These are phyloP conservation scores for Agriopis aurantiaria DNA, from an alignment of 2,888 invertebrate species.

Conservation along the genomic window DNA sequence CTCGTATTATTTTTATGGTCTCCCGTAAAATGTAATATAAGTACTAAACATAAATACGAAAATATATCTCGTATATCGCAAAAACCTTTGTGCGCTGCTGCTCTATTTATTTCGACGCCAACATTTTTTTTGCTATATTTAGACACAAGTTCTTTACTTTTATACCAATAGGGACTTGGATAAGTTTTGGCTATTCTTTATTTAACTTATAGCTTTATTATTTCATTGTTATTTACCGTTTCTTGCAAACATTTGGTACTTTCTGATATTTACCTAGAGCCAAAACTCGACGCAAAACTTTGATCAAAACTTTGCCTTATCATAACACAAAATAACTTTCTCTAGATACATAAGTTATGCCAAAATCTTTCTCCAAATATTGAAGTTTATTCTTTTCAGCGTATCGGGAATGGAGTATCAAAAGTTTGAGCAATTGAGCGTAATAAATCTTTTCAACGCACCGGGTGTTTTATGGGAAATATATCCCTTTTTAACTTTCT, in stretches of 20 bases:
- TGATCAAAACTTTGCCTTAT: conserved; percentile 5
- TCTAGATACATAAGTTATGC: conserved; percentile 2
- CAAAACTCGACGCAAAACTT: background rate
- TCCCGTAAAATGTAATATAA: conserved; percentile 39
- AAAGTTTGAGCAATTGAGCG: conserved; percentile 32
- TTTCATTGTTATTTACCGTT: background rate
- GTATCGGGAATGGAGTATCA: conserved; percentile 32
- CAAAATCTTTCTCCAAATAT: conserved; percentile 25
- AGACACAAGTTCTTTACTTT: background rate
- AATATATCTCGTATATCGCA: conserved; percentile 11
- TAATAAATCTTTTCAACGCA: conserved; percentile 37
- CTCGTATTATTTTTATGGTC: conserved; percentile 41
- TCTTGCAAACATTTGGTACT: background rate
- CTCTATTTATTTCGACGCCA: background rate
- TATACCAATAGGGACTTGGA: no score
- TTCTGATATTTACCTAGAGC: background rate
- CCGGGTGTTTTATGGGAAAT: conserved; percentile 29
- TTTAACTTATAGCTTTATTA: background rate
- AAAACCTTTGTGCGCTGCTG: conserved; percentile 12
- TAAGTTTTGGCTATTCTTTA: no score
- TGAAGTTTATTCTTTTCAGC: conserved; percentile 28
- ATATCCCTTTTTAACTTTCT: conserved; percentile 32
- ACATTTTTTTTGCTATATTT: background rate
- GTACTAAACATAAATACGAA: conserved; percentile 10
- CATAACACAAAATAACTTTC: conserved; percentile 21